Conservation (phyloP, 2,113 vertebrate species). For the Salminus brasiliensis region DNA sequence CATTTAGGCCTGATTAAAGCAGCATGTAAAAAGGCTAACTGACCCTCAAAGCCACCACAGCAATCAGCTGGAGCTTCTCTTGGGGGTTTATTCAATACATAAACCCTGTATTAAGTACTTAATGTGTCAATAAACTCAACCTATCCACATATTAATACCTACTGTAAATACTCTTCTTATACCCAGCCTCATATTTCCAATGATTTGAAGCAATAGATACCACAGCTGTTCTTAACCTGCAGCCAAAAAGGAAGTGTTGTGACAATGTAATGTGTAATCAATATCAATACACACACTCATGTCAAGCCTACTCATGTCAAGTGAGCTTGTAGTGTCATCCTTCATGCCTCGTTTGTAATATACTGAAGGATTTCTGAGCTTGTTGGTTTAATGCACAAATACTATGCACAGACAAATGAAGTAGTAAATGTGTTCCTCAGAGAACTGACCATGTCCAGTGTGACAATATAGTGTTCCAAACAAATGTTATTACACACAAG, state of each 20-base stretch:
- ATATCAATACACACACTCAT: not conserved
- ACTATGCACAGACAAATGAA: no score
- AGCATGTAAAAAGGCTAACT: not conserved
- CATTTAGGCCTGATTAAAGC: not conserved
- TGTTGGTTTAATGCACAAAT: no score
- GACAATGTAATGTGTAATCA: not conserved
- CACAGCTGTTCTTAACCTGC: not conserved
- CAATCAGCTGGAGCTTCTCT: not conserved
- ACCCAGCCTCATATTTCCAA: not conserved
- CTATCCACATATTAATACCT: not conserved
- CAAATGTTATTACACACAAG: no score
- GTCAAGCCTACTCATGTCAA: not conserved
- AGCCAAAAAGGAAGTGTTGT: not conserved
- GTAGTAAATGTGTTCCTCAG: no score
- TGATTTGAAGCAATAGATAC: not conserved
- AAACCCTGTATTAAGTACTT: not conserved
- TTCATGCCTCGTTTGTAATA: not conserved
- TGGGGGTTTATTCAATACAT: constrained; percentile 10
- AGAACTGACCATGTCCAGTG: no score
- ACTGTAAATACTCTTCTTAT: not conserved
- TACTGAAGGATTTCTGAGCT: not conserved
- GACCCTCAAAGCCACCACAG: constrained; percentile 10
- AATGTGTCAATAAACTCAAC: not conserved
- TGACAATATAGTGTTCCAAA: no score
- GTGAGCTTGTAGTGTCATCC: not conserved